Conservation (phyloP, 2,888 invertebrate genomes). For the Galerucella nymphaeae region DNA sequence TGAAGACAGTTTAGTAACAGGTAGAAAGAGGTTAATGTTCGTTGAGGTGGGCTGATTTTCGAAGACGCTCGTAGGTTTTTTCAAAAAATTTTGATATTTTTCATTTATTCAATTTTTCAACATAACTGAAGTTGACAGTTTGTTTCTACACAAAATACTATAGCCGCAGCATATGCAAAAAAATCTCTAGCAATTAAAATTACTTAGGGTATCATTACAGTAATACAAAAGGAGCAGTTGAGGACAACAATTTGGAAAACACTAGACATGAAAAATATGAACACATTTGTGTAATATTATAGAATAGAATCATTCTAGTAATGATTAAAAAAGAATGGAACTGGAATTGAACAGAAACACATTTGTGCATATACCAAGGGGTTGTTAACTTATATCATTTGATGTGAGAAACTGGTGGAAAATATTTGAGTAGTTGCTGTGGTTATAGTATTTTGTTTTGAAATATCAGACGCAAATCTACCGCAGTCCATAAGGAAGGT, state of each 20-base stretch:
- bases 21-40: constrained; percentile 27
- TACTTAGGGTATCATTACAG: too few relatives aligned
- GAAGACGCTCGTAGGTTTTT: constrained; percentile 25
- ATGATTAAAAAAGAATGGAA: too few relatives aligned
- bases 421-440: not conserved
- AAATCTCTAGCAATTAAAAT: not conserved
- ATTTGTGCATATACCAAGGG: too few relatives aligned
- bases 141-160: not conserved
- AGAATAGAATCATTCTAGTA: too few relatives aligned
- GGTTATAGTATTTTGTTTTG: constrained; percentile 5
- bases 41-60: constrained; percentile 26
- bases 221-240: too few relatives aligned
- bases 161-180: not conserved
- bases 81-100: constrained; percentile 22
- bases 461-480: not conserved
- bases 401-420: not conserved
- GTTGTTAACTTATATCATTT: not conserved
- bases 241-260: too few relatives aligned
- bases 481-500: not conserved
- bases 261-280: too few relatives aligned
- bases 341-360: too few relatives aligned
- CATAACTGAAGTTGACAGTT: constrained; percentile 3
- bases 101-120: constrained; percentile 20
- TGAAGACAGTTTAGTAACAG: constrained; percentile 41
- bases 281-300: too few relatives aligned